These are phyloP conservation scores for Thermophis baileyi DNA, from an alignment of 2,113 vertebrate species.

Conservation along the genomic window DNA sequence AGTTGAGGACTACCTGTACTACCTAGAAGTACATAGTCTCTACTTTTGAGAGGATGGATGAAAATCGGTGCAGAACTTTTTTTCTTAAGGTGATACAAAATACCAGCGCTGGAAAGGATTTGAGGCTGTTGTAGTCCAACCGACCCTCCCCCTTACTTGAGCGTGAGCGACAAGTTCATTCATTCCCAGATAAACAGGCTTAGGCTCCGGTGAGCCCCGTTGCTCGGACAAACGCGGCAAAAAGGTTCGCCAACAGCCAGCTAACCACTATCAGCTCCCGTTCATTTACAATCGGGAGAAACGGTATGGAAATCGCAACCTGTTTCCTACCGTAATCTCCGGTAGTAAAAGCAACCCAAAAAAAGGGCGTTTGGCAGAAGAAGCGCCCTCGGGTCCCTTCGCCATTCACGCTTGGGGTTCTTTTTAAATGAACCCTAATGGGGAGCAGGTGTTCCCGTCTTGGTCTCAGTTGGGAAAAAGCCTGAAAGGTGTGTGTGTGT, in stretches of 20 bases:
- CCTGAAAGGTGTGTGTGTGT: no score
- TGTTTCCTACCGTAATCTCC: not conserved
- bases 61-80: not conserved
- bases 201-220: not conserved
- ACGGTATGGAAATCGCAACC: not conserved
- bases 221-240: not conserved
- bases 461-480: not conserved
- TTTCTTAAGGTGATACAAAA: not conserved
- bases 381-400: not conserved
- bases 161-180: not conserved
- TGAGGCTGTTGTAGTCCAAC: not conserved
- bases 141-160: not conserved
- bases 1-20: no score
- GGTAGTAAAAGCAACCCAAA: not conserved
- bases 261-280: not conserved
- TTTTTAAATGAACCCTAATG: not conserved
- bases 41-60: not conserved
- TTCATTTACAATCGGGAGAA: not conserved
- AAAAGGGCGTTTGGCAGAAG: not conserved
- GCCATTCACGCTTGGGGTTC: no score
- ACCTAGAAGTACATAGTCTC: not conserved
- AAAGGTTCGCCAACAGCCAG: not conserved
- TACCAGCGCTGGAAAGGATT: not conserved
- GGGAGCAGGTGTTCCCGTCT: not conserved
- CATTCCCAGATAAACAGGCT: not conserved